phyloP scores from a whole-genome alignment of 1,140 invertebrate genomes.

The Zaprionus tsacasi region DNA sequence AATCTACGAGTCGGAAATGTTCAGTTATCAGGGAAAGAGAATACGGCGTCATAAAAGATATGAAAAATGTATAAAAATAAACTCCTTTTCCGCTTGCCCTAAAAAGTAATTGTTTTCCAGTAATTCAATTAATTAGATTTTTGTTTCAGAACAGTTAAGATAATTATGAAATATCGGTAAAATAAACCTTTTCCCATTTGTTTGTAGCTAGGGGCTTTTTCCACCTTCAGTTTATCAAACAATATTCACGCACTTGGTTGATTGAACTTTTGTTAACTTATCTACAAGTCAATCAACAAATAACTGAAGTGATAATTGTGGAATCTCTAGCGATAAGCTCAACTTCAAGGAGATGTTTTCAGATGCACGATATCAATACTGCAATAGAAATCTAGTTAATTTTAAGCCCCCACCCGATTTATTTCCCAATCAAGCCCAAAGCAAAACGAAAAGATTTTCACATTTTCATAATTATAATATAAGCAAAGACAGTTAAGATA shows the following conservation, averaged over 20 bases:
- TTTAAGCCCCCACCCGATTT: background rate
- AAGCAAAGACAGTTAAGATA: slow-evolving; percentile 34
- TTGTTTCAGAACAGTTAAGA: background rate
- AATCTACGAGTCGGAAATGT: background rate
- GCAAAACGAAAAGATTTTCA: background rate
- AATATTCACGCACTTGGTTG: background rate
- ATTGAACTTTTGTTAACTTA: slow-evolving; percentile 5
- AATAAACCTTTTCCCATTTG: background rate
- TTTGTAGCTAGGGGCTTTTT: background rate
- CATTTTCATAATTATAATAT: slow-evolving; percentile 36
- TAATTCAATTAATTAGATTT: background rate
- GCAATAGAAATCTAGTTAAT: background rate
- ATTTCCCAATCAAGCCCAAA: background rate
- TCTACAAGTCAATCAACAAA: background rate
- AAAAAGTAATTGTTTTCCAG: background rate
- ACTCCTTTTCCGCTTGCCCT: background rate
- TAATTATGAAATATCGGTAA: background rate
- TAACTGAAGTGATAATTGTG: background rate
- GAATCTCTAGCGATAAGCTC: background rate
- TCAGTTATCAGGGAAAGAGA: background rate
- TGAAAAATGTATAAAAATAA: background rate
- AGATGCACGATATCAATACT: background rate
- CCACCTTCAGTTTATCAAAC: background rate
- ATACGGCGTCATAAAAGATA: slow-evolving; percentile 1
- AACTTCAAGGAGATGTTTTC: background rate